Percentiles rank a stretch among this genome's conserved stretches.
These are phyloP conservation scores for Actinostola sp. DNA, from an alignment of 92 coral and sea anemone genomes.

Conservation along the genomic window DNA sequence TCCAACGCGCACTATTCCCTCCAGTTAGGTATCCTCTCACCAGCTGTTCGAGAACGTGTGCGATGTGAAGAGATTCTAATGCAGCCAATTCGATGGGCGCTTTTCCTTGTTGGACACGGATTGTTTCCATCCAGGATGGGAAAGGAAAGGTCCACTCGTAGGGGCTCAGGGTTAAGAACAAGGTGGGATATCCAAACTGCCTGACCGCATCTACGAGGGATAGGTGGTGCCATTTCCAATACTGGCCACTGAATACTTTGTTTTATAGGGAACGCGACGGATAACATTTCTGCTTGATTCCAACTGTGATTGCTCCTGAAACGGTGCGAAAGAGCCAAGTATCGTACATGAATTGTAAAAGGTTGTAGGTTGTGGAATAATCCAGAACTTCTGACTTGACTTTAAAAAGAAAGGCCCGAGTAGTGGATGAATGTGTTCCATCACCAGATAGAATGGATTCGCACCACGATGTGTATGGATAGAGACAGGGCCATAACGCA, in stretches of 20 bases:
- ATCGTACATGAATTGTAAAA: slow-evolving; percentile 70
- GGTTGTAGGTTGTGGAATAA: slow-evolving; percentile 29
- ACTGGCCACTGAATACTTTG: slow-evolving; percentile 52
- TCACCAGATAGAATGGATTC: slow-evolving; percentile 36
- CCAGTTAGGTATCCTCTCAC: slow-evolving; percentile 47
- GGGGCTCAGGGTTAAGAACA: slow-evolving; percentile 54
- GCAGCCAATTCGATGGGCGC: slow-evolving; percentile 37
- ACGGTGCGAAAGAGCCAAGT: slow-evolving; percentile 55
- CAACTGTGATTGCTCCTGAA: slow-evolving; percentile 47
- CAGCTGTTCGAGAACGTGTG: slow-evolving; percentile 44
- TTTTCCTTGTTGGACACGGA: slow-evolving; percentile 6
- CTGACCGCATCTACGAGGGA: slow-evolving; percentile 65
- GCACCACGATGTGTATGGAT: slow-evolving; percentile 45
- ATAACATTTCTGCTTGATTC: slow-evolving; percentile 9
- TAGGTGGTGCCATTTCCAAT: slow-evolving; percentile 71
- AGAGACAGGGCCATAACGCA: slow-evolving; percentile 48
- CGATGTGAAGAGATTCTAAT: slow-evolving; percentile 45
- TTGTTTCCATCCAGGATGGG: slow-evolving; percentile 20
- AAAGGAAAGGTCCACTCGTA: slow-evolving; percentile 72
- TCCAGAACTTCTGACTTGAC: slow-evolving; percentile 23
- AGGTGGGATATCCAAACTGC: slow-evolving; percentile 54
- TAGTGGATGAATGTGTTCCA: slow-evolving; percentile 13
- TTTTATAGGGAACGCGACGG: slow-evolving; percentile 54
- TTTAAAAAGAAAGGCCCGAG: slow-evolving; percentile 22
- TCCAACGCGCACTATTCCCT: slow-evolving; percentile 33